Evolutionary conservation across 2,113 vertebrate genomes (phyloP), one percentile per base, ranked within the genome.

Genomic region (Eidolon helvum): DNA sequence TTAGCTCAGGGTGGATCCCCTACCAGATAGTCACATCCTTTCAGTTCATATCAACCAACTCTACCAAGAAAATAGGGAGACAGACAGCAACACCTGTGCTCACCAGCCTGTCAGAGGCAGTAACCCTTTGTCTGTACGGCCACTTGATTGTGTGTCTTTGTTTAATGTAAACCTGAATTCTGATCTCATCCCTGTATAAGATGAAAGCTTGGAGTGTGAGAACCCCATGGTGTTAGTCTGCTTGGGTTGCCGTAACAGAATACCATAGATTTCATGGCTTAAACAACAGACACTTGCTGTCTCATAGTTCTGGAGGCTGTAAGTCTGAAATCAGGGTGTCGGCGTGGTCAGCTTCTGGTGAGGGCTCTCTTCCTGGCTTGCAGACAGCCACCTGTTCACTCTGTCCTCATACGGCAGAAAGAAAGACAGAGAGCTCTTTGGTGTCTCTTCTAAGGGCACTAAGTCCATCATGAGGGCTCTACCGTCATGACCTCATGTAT

Each of bases 1-100:
- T 95, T 78, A 97, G 90, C 61, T 86, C n/a, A 2, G 38, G 43
- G 78, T 9, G 30, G 61, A 77, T 72, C 92, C 80, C 65, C 90
- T 38, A 87, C 57, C n/a, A 24, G 53, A 61, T 1, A 83, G 45
- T 75, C 38, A 2, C 26, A n/a, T 87, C 61, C 87, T 93, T 87
- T 91, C 68, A n/a, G 65, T 78, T 40, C 18, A 4, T 33, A 65
- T 63, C 79, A 91, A 85, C 38, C 53, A 57, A 38, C n/a, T 74
- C 59, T 53, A n/a, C 55, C 65, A 78, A 83, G 55, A 57, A 82
- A 55, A 80, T 4, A 21, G 61, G 43, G 55, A 83, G 75, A 38
- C 19, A 83, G 75, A 38, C 19, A 5, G 69, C 3, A 18, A 57
- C 16, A 15, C 33, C 26, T 0, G 22, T 10, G n/a, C 68, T 66